Evolutionary conservation across 2,113 vertebrate species (phyloP), one percentile per base, ranked within the genome.

Genomic region (Sturnus vulgaris): DNA sequence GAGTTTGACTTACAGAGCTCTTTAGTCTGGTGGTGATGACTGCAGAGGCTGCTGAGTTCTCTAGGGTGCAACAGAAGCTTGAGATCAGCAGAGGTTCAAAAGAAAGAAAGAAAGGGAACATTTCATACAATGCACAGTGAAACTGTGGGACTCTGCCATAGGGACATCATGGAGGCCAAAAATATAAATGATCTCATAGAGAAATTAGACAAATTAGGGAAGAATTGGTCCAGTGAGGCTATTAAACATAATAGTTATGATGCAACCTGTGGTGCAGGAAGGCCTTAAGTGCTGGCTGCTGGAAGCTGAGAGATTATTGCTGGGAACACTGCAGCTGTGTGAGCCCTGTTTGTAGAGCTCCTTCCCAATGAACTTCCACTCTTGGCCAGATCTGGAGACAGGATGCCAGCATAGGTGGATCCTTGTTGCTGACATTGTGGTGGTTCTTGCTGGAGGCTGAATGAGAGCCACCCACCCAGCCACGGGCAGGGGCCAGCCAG

Each of bases 131-230:
- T 33, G 30, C 39, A 28, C 71, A 86, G 81, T 66, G 64, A 47
- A 73, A 52, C 9, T 49, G 90, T 82, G 64, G 80, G 86, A 73
- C 86, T 91, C 3, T 92, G 92, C 90, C 68, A 44, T 50, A 73
- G 66, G 82, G 60, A 83, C 50, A 31, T 52, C 0, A 0, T 63
- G 30, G 80, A 88, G n/a, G 72, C 91, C 94, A 86, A n/a, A 83
- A 94, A 82, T 55, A 90, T 78, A 83, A 88, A 83, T 94, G 88
- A 94, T 80, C 80, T 95, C 92, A 86, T 77, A 39, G 76, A 90
- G 82, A 91, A 96, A 93, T 94, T 92, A 88, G 80, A 88, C 91
- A 93, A 97, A 94, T 96, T 95, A 90, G 86, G 88, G 94, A 86
- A 83, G 68, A 78, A 90, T 92, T 93, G 88, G 82, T 90, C 96